Evolutionary conservation across 2,797 vertebrate genomes (phyloP).

Genomic region (Mionectes olivaceus): DNA sequence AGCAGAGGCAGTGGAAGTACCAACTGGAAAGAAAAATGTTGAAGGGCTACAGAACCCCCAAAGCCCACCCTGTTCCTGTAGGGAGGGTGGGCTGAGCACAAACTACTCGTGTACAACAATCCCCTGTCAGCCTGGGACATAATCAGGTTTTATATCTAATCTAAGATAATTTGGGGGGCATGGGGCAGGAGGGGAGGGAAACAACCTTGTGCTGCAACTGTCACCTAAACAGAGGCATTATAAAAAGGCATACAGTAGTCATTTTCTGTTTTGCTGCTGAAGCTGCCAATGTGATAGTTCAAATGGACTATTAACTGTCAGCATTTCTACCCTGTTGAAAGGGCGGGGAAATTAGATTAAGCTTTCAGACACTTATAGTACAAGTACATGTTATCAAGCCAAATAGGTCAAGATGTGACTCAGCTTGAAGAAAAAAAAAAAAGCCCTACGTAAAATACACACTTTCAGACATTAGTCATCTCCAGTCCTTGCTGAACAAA

Average conservation of each 20-base stretch:
- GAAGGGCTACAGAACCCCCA: not conserved
- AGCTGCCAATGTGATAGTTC: not conserved
- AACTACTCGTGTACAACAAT: not conserved
- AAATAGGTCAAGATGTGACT: conserved; percentile 66
- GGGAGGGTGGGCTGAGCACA: not conserved
- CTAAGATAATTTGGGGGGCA: not conserved
- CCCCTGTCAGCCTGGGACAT: not conserved
- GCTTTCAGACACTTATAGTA: conserved; percentile 9
- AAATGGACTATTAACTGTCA: not conserved
- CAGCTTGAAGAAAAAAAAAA: not conserved
- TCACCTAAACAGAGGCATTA: not conserved
- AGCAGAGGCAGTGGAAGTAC: not conserved
- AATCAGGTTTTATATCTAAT: not conserved
- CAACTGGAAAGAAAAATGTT: not conserved
- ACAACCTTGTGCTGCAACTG: not conserved
- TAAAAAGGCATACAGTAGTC: not conserved
- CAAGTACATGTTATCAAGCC: conserved; percentile 43
- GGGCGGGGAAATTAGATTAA: conserved; percentile 32
- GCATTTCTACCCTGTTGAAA: conserved; percentile 20
- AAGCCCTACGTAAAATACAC: not conserved
- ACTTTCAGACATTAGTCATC: conserved; percentile 33
- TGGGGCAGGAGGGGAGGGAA: not conserved
- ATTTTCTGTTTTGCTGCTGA: not conserved
- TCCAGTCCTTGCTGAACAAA: conserved; percentile 26
- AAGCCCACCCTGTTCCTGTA: rapidly evolving